These are phyloP conservation scores for Brachirus orientalis DNA, from an alignment of 2,113 vertebrate species.

Conservation along the genomic window DNA sequence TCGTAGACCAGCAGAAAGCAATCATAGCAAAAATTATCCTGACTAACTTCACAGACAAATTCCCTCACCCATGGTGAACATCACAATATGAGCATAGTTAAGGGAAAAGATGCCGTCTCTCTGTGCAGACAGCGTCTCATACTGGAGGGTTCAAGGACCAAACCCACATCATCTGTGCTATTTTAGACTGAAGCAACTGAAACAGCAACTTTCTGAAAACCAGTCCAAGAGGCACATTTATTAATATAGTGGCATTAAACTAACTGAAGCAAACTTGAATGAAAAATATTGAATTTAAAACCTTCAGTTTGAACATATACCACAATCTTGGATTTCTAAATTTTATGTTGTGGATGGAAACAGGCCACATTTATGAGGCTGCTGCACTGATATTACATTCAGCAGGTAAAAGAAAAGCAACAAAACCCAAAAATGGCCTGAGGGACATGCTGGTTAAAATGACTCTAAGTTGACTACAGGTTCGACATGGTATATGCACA, in stretches of 20 bases:
- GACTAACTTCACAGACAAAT: no score
- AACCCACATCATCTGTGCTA: constrained; percentile 3
- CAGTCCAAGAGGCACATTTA: not conserved
- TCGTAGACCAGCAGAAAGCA: no score
- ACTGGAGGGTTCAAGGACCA: not conserved
- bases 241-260: no score
- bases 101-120: not conserved
- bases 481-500: no score
- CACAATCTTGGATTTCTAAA: not conserved
- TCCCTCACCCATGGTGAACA: no score
- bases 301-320: no score
- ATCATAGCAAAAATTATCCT: not conserved
- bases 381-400: no score
- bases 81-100: not conserved
- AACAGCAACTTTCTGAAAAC: not conserved
- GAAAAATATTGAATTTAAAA: no score
- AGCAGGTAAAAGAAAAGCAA: not conserved
- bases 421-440: not conserved
- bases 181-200: not conserved
- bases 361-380: no score
- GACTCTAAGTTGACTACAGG: no score
- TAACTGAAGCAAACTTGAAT: no score
- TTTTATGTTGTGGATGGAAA: not conserved
- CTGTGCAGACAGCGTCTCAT: not conserved
- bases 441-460: no score